Conservation (phyloP, 2,888 invertebrate species). For the Phyto melanocephala region DNA sequence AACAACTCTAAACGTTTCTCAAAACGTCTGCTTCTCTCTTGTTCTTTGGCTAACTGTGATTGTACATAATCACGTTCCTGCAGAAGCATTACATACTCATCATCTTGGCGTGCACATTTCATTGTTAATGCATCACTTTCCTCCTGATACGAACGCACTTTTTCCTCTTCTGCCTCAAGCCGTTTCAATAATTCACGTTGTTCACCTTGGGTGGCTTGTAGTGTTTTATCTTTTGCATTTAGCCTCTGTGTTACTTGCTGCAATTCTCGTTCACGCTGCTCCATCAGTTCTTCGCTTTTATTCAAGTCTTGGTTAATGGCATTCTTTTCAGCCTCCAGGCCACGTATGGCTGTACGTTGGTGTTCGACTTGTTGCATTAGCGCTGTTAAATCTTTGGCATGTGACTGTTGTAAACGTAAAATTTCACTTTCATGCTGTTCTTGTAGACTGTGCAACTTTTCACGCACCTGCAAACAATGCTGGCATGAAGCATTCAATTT, state of each 20-base stretch:
- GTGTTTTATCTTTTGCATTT: slow-evolving; percentile 72
- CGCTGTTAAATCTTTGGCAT: slow-evolving; percentile 72
- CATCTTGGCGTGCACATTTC: slow-evolving; percentile 76
- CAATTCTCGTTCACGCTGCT: slow-evolving; percentile 75
- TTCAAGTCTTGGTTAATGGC: slow-evolving; percentile 73
- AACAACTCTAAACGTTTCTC: slow-evolving; percentile 86
- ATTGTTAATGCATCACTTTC: slow-evolving; percentile 70
- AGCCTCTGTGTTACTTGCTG: slow-evolving; percentile 68
- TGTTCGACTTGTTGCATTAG: slow-evolving; percentile 72
- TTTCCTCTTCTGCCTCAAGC: slow-evolving; percentile 69
- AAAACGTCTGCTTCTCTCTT: slow-evolving; percentile 86
- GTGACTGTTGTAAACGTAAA: slow-evolving; percentile 76
- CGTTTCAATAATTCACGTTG: slow-evolving; percentile 70
- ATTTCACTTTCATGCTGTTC: slow-evolving; percentile 77
- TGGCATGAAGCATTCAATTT: slow-evolving; percentile 77
- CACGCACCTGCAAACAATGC: slow-evolving; percentile 79
- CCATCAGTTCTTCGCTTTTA: slow-evolving; percentile 74
- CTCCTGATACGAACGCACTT: slow-evolving; percentile 67
- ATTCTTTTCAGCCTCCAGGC: slow-evolving; percentile 70
- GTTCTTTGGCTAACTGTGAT: slow-evolving; percentile 82
- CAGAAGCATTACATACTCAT: slow-evolving; percentile 76
- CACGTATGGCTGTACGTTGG: slow-evolving; percentile 69
- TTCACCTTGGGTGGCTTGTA: slow-evolving; percentile 69
- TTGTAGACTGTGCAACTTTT: slow-evolving; percentile 77
- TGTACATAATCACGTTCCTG: slow-evolving; percentile 78